Evolutionary conservation across 2,113 vertebrate species (phyloP), one percentile per base, ranked within the genome.

Genomic region (Larimichthys crocea): DNA sequence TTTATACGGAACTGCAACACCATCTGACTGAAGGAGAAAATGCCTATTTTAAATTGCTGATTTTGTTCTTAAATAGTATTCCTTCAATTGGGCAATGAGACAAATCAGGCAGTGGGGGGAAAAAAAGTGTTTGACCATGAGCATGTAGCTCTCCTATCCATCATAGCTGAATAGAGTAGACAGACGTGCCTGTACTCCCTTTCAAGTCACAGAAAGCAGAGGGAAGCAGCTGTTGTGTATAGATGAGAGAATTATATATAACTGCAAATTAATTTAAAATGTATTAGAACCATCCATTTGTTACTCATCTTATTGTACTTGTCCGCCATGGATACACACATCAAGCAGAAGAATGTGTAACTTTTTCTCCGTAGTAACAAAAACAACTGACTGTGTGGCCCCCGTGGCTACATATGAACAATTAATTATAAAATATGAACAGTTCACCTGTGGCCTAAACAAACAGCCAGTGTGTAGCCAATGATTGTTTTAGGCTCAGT

Each of bases 1-100:
- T 83, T 88, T 80, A 61, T 29, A 50, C 7, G 3, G 55, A 74
- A 74, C 24, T 35, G 35, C 62, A 76, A 63, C 60, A 44, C 42
- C 16, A 15, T 74, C 48, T 66, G 77, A 68, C 61, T 52, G 63
- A 22, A 31, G 55, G 20, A 40, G 42, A 67, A 52, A 59, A 52
- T 29, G 48, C 31, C 48, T 69, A 2, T 56, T 49, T 59, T 74
- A 8, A 80, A 67, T 75, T 4, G 15, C 61, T 77, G n/a, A 76
- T 87, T 60, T 79, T 79, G 59, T 65, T 80, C 40, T 61, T 64
- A 63, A 80, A 70, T 12, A 62, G 48, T 65, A 31, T 46, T 66
- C 17, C 29, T 64, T 44, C 69, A 68, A 79, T 61, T 76, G 71
- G 42, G 1, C 19, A 42, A 70, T 80, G 35, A 78, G 59, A 16